Evolutionary conservation across 2,113 vertebrate genomes (phyloP).

Genomic region (Notothenia rossii): DNA sequence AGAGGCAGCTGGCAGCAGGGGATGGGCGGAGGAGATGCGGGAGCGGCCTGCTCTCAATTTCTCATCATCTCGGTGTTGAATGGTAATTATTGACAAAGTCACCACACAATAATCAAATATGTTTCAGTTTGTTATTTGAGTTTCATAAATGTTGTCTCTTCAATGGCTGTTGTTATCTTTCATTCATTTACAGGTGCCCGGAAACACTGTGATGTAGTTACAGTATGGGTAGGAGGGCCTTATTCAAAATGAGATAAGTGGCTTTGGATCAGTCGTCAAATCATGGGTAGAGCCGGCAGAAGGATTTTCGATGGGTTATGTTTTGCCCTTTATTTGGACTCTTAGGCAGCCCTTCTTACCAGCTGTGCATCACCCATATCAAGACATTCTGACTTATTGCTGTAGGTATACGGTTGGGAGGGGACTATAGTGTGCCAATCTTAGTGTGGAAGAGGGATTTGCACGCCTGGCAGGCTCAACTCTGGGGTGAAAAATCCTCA

Average conservation of each 20-base stretch:
- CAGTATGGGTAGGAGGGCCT: neutral
- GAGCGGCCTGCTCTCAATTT: conserved; percentile 37
- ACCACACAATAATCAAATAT: conserved; percentile 1
- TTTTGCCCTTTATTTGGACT: neutral
- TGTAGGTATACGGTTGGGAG: neutral
- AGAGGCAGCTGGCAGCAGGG: conserved; percentile 72
- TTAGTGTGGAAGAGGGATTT: neutral
- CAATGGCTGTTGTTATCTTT: neutral
- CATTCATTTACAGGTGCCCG: neutral
- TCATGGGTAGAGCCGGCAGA: no score
- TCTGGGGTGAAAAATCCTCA: neutral
- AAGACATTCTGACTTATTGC: neutral
- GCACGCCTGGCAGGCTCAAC: neutral
- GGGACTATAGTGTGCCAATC: neutral
- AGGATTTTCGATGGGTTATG: fast-evolving
- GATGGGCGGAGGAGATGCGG: conserved; percentile 50
- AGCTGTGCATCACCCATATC: neutral
- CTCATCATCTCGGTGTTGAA: conserved; percentile 41
- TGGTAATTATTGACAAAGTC: conserved; percentile 4
- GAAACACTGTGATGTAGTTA: conserved; percentile 10
- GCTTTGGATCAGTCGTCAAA: neutral
- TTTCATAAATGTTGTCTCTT: neutral
- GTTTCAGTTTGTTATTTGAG: neutral
- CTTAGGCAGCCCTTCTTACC: neutral
- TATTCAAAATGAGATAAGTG: neutral